phyloP scores from a whole-genome alignment of 2,797 vertebrate genomes.

The Tragelaphus oryx region DNA sequence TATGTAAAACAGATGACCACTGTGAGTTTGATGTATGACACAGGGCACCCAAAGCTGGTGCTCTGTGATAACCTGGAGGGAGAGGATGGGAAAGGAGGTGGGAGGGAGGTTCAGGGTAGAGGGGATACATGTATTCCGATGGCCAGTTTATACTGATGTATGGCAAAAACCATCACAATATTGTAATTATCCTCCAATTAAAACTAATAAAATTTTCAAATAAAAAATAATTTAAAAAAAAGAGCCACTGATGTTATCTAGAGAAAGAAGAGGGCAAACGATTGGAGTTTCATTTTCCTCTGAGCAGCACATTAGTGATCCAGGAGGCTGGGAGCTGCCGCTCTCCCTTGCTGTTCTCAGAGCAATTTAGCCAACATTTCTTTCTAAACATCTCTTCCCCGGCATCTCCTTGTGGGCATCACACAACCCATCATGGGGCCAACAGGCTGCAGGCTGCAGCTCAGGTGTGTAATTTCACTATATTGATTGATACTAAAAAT shows the following conservation, averaged over 20 bases:
- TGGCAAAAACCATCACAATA: background rate
- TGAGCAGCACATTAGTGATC: background rate
- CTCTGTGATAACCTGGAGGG: background rate
- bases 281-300: background rate
- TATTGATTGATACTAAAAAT: background rate
- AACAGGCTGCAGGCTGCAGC: background rate
- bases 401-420: background rate
- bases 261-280: background rate
- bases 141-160: background rate
- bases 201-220: background rate
- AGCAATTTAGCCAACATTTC: background rate
- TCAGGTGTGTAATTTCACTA: background rate
- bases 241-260: background rate
- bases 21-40: background rate
- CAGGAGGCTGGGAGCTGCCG: background rate
- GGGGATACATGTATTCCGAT: background rate
- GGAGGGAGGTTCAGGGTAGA: background rate
- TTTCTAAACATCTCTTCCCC: background rate
- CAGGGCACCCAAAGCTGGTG: background rate
- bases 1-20: background rate
- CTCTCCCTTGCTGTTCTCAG: background rate
- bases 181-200: background rate
- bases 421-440: background rate
- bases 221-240: background rate
- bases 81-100: background rate